Evolutionary conservation across 2,113 vertebrate genomes (phyloP).

Genomic region (Trachemys scripta): DNA sequence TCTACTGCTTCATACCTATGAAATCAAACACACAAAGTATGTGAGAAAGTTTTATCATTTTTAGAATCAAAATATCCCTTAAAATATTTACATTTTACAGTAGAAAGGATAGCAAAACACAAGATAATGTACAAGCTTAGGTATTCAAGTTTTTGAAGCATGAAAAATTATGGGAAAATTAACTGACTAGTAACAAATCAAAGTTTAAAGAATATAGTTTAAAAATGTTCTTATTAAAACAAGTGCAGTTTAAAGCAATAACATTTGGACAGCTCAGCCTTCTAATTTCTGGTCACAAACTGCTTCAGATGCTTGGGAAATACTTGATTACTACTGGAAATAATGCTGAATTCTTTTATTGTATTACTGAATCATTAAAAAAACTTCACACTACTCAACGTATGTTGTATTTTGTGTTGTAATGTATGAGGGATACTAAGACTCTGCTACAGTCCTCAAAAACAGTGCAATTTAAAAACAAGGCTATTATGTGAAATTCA

Average conservation of each 20-base stretch:
- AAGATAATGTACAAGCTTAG: conserved; percentile 89
- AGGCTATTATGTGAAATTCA: conserved; percentile 78
- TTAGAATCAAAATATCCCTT: conserved; percentile 91
- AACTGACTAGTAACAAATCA: conserved; percentile 77
- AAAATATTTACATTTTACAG: conserved; percentile 93
- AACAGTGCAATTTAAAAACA: conserved; percentile 84
- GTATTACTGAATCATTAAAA: conserved; percentile 47
- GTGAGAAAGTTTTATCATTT: conserved; percentile 87
- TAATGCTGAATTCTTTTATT: conserved; percentile 36
- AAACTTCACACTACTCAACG: conserved; percentile 8
- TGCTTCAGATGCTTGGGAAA: conserved; percentile 75
- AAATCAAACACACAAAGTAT: conserved; percentile 85
- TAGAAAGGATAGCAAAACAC: conserved; percentile 91
- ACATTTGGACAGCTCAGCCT: conserved; percentile 69
- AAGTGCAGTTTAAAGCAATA: conserved; percentile 78
- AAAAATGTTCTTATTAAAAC: conserved; percentile 71
- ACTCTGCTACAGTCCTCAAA: conserved; percentile 76
- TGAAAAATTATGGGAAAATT: conserved; percentile 75
- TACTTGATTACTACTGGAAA: conserved; percentile 58
- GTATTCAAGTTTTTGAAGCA: conserved; percentile 87
- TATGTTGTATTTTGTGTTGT: conserved; percentile 5
- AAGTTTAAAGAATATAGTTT: conserved; percentile 69
- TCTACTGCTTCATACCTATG: conserved; percentile 65
- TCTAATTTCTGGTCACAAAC: conserved; percentile 75
- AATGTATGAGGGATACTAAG: conserved; percentile 59